Percentiles rank a stretch among this genome's conserved stretches.
Evolutionary conservation across 2,113 vertebrate species (phyloP).

Genomic region (Numida meleagris): DNA sequence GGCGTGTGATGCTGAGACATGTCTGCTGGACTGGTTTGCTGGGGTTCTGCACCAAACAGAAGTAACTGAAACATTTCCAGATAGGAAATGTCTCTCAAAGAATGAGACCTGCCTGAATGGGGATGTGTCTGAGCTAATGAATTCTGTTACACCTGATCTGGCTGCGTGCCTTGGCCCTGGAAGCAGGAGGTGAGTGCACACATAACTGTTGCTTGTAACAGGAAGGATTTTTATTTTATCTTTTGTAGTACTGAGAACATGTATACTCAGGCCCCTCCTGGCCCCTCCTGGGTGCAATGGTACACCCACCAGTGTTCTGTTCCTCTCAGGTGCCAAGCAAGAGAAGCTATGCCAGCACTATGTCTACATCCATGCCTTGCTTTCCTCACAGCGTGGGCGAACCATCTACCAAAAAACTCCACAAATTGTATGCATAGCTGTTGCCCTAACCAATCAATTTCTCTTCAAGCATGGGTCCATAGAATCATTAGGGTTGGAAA

Average conservation of each 20-base stretch:
- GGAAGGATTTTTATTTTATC: background rate
- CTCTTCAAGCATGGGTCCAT: background rate
- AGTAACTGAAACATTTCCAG: background rate
- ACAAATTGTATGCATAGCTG: background rate
- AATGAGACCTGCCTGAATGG: background rate
- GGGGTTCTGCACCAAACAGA: background rate
- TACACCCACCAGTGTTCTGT: background rate
- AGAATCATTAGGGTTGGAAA: too few relatives aligned
- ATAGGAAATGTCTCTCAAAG: background rate
- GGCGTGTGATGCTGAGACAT: background rate
- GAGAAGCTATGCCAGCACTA: background rate
- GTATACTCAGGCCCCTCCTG: background rate
- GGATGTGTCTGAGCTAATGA: background rate
- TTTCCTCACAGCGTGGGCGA: background rate
- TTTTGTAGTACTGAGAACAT: background rate
- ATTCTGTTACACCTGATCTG: background rate
- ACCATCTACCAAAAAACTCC: background rate
- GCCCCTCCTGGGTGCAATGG: background rate
- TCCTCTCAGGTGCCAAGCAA: background rate
- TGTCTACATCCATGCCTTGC: background rate
- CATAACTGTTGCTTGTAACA: slow-evolving; percentile 6
- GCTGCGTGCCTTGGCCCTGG: background rate
- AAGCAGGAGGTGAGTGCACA: background rate
- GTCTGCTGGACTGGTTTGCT: background rate
- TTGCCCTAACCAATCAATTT: background rate